Evolutionary conservation across 2,797 vertebrate species (phyloP).

Genomic region (Austrolebias charrua): DNA sequence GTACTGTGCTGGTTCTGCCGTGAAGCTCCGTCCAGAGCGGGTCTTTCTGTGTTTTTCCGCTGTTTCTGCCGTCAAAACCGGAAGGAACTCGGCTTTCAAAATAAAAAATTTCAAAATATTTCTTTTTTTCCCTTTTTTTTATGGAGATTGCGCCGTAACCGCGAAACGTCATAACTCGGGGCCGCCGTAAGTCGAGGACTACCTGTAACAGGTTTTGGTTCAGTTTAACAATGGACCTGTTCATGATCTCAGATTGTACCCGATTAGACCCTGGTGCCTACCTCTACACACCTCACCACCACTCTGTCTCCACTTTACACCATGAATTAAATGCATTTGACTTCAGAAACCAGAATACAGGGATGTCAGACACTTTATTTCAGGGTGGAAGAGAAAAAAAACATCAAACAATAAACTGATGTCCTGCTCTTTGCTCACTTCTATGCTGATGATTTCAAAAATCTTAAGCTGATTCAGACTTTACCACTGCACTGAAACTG

Average conservation of each 20-base stretch:
- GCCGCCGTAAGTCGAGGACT: no score
- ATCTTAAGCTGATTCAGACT: constrained; percentile 19
- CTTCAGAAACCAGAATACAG: constrained; percentile 11
- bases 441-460: constrained; percentile 23
- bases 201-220: no score
- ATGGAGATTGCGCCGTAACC: no score
- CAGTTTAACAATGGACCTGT: no score
- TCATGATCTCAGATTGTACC: constrained; percentile 56
- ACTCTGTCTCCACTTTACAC: constrained; percentile 36
- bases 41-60: no score
- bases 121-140: no score
- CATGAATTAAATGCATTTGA: constrained; percentile 23
- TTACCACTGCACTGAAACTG: constrained; percentile 61
- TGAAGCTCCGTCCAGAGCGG: no score
- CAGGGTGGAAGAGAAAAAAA: neutral
- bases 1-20: no score
- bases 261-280: constrained; percentile 44
- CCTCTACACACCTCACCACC: constrained; percentile 53
- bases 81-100: no score
- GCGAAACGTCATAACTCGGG: no score
- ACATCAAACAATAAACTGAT: neutral
- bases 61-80: no score
- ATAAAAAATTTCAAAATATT: no score
- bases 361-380: constrained; percentile 12
- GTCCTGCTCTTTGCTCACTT: constrained; percentile 12